Percentiles rank a stretch among this genome's conserved stretches.
These are phyloP conservation scores for Eubasilissa regina DNA, from an alignment of 1,140 invertebrate genomes.

Conservation along the genomic window DNA sequence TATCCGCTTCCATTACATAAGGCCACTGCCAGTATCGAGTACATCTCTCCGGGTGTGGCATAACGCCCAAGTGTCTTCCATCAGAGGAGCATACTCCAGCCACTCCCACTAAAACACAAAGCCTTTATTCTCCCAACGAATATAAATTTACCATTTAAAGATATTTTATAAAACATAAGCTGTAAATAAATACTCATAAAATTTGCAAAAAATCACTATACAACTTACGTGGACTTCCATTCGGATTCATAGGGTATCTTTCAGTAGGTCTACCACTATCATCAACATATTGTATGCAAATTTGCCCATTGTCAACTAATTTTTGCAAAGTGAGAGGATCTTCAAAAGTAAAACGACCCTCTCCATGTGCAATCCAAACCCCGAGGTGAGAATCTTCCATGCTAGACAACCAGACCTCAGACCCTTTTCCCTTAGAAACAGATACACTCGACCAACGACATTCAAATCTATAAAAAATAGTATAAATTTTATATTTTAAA, in stretches of 20 bases:
- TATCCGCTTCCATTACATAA: slow-evolving; percentile 67
- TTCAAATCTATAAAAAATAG: slow-evolving; percentile 79
- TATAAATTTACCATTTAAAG: not conserved
- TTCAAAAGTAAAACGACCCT: slow-evolving; percentile 84
- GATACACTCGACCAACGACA: slow-evolving; percentile 91
- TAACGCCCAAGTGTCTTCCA: slow-evolving; percentile 95
- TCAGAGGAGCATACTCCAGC: slow-evolving; percentile 91
- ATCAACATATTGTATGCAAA: slow-evolving; percentile 89
- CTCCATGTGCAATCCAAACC: slow-evolving; percentile 97
- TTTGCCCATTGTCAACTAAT: slow-evolving; percentile 76
- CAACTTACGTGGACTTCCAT: slow-evolving; percentile 83
- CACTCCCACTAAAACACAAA: slow-evolving; percentile 77
- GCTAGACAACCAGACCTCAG: slow-evolving; percentile 88
- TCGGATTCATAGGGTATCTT: slow-evolving; percentile 94
- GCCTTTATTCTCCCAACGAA: slow-evolving; percentile 47
- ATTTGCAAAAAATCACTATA: not conserved
- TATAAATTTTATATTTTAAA: too few relatives aligned
- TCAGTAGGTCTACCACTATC: slow-evolving; percentile 84
- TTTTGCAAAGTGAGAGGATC: slow-evolving; percentile 71
- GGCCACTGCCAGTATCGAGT: slow-evolving; percentile 90
- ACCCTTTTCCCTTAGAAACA: slow-evolving; percentile 73
- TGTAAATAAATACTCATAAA: not conserved
- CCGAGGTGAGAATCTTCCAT: slow-evolving; percentile 91
- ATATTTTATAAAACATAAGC: not conserved
- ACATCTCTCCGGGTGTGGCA: slow-evolving; percentile 98